A percentile compares a stretch with the other conserved stretches of the same genome.
phyloP scores from a whole-genome alignment of 2,888 invertebrate species.

The Mechanitis mazaeus region DNA sequence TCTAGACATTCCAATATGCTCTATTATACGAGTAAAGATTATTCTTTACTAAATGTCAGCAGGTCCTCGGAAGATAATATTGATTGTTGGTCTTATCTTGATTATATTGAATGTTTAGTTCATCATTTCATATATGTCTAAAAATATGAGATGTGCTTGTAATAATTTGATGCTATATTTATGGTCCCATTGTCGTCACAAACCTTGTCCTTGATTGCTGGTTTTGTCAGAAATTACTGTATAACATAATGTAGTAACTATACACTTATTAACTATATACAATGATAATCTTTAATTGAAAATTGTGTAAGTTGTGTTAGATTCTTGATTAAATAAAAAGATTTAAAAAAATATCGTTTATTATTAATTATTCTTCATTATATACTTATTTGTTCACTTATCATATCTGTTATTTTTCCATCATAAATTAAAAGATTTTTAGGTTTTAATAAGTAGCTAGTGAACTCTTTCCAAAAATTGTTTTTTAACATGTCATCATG shows the following conservation, averaged over 20 bases:
- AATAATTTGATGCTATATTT: not conserved
- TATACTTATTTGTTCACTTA: conserved; percentile 45
- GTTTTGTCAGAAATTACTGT: conserved; percentile 1
- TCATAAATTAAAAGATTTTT: conserved; percentile 46
- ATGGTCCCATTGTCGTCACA: not conserved
- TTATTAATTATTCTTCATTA: conserved; percentile 15
- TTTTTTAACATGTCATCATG: conserved; percentile 91
- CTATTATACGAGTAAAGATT: too few relatives aligned
- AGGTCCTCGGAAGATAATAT: too few relatives aligned
- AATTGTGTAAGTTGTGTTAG: conserved; percentile 26
- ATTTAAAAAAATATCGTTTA: conserved; percentile 14
- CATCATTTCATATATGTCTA: too few relatives aligned
- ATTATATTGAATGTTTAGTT: too few relatives aligned
- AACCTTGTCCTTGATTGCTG: not conserved
- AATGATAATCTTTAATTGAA: conserved; percentile 17
- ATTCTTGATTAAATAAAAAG: conserved; percentile 28
- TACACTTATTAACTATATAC: conserved; percentile 8
- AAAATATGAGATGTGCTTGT: too few relatives aligned
- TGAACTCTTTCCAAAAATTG: conserved; percentile 88
- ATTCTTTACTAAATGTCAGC: too few relatives aligned
- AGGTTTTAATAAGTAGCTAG: conserved; percentile 66
- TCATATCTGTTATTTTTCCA: conserved; percentile 55
- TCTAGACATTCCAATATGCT: too few relatives aligned
- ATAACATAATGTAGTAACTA: conserved; percentile 9
- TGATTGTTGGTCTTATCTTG: too few relatives aligned